Evolutionary conservation across 1,140 invertebrate genomes (phyloP).

Genomic region (Micrasema minimum): DNA sequence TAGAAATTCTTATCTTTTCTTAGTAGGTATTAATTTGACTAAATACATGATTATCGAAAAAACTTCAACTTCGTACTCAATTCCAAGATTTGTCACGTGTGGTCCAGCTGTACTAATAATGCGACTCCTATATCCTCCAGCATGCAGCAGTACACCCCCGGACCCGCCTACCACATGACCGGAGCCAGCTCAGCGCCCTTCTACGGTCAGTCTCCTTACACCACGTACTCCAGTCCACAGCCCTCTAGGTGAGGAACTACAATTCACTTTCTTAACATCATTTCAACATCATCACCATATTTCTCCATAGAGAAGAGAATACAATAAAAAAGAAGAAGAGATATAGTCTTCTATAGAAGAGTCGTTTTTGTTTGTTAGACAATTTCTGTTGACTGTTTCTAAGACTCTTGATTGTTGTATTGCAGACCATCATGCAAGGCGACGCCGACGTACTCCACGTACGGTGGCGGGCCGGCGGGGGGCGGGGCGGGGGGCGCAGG

Average conservation of each 20-base stretch:
- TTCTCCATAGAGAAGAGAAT: too few species aligned
- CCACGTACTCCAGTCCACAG: conserved; percentile 62
- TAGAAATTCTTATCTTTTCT: too few species aligned
- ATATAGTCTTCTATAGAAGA: too few species aligned
- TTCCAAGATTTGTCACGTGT: too few species aligned
- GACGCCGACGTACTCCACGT: conserved; percentile 62
- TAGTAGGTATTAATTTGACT: too few species aligned
- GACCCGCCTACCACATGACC: conserved; percentile 58
- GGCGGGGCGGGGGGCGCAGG: conserved; percentile 59
- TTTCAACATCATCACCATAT: too few species aligned
- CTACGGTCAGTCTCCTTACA: conserved; percentile 64
- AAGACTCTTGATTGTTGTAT: neutral
- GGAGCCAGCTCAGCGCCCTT: conserved; percentile 60
- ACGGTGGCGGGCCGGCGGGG: conserved; percentile 59
- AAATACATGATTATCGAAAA: too few species aligned
- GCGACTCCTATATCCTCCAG: conserved; percentile 53
- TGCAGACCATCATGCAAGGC: conserved; percentile 65
- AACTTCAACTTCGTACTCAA: too few species aligned
- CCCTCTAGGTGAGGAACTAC: conserved; percentile 59
- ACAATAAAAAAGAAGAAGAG: too few species aligned
- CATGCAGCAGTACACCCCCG: conserved; percentile 64
- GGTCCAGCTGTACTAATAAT: too few species aligned
- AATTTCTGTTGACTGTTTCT: too few species aligned
- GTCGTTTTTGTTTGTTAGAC: too few species aligned
- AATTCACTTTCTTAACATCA: neutral